These are phyloP conservation scores for Brachionus rotundiformis DNA, from an alignment of 1,140 invertebrate genomes.

Conservation along the genomic window DNA sequence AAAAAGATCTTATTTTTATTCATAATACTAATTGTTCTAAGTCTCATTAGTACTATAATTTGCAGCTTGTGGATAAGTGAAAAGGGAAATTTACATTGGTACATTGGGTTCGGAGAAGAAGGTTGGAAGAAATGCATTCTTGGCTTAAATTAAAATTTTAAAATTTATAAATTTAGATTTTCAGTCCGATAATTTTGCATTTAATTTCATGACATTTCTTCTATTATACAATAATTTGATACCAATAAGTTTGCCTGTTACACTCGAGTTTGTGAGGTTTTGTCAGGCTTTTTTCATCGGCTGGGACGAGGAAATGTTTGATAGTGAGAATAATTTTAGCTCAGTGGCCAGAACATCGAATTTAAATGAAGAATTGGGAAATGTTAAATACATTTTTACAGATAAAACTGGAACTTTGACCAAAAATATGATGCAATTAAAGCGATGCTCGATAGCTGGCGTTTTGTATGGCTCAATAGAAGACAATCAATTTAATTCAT, in stretches of 20 bases:
- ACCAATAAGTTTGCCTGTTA: conserved; percentile 97
- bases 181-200: neutral
- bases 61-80: conserved; percentile 79
- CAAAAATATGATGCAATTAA: conserved; percentile 95
- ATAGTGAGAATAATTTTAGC: conserved; percentile 84
- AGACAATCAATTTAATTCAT: neutral
- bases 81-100: conserved; percentile 72
- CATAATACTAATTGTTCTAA: conserved; percentile 82
- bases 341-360: conserved; percentile 96
- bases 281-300: conserved; percentile 70
- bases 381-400: conserved; percentile 69
- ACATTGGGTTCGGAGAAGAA: conserved; percentile 70
- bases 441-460: conserved; percentile 80
- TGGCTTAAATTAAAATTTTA: neutral
- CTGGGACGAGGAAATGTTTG: conserved; percentile 66
- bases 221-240: conserved; percentile 99
- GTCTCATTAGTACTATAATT: conserved; percentile 82
- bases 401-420: conserved; percentile 96
- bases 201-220: conserved; percentile 80
- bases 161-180: neutral
- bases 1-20: conserved; percentile 85
- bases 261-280: conserved; percentile 95
- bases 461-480: conserved; percentile 69
- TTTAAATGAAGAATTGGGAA: conserved; percentile 97
- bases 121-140: neutral